Evolutionary conservation across 2,113 vertebrate genomes (phyloP).

Genomic region (Scortum barcoo): DNA sequence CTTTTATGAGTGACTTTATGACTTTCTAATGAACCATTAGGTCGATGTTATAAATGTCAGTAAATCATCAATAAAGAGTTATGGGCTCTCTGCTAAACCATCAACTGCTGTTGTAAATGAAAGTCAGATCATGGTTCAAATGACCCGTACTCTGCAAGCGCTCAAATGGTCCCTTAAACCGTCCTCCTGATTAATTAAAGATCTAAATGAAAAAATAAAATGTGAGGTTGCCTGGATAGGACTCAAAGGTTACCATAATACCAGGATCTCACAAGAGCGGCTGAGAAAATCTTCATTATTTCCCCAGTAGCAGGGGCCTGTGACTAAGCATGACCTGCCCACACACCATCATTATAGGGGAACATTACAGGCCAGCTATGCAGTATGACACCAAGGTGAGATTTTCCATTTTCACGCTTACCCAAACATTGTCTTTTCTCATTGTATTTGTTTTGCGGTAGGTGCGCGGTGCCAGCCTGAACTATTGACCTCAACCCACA

Average conservation of each 20-base stretch:
- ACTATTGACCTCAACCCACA: conserved; percentile 26
- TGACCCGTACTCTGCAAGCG: no score
- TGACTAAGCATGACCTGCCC: background rate
- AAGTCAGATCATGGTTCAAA: background rate
- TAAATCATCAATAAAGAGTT: background rate
- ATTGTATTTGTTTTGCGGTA: conserved; percentile 46
- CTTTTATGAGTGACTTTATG: background rate
- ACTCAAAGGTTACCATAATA: background rate
- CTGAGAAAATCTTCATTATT: background rate
- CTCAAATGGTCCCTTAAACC: background rate
- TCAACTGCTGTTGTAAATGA: background rate
- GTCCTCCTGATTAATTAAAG: background rate
- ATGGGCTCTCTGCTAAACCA: background rate
- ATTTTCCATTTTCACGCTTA: conserved; percentile 11
- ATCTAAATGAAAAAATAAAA: background rate
- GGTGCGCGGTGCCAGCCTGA: conserved; percentile 19
- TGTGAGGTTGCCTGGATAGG: background rate
- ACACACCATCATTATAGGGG: background rate
- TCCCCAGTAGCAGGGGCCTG: background rate
- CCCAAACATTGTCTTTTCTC: conserved; percentile 22
- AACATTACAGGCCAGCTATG: background rate
- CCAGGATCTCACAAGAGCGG: no score
- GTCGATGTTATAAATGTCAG: background rate
- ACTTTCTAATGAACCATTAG: background rate
- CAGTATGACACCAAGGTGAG: conserved; percentile 16